Conservation (phyloP, 2,888 invertebrate species). For the Exocentrus adspersus region DNA sequence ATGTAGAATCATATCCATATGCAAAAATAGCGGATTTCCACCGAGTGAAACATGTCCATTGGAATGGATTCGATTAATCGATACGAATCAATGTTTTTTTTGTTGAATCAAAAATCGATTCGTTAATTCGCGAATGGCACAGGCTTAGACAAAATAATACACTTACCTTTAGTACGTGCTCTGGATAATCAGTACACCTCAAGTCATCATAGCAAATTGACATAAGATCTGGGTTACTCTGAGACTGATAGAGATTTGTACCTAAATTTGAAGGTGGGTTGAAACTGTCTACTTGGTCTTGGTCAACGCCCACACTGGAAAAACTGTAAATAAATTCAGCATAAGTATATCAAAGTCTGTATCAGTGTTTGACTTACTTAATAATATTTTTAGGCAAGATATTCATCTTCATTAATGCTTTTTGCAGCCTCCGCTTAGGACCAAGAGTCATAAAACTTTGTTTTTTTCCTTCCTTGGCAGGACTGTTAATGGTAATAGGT, state of each 20-base stretch:
- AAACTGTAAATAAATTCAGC: constrained; percentile 22
- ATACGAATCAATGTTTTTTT: too few species aligned
- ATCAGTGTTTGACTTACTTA: constrained; percentile 52
- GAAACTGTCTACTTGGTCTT: constrained; percentile 73
- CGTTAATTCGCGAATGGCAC: too few species aligned
- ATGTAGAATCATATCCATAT: too few species aligned
- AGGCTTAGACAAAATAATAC: too few species aligned
- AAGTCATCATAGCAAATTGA: constrained; percentile 84
- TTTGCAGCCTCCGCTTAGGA: constrained; percentile 84
- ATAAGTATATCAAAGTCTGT: background rate
- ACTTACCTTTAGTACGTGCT: constrained; percentile 89
- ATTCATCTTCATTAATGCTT: constrained; percentile 89
- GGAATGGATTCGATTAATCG: too few species aligned
- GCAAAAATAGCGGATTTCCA: too few species aligned
- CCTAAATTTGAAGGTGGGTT: constrained; percentile 65
- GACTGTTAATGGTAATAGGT: constrained; percentile 70
- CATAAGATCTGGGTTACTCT: constrained; percentile 89
- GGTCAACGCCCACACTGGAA: constrained; percentile 64
- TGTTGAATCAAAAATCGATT: too few species aligned
- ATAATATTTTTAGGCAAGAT: constrained; percentile 86
- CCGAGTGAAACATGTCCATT: too few species aligned
- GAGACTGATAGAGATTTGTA: constrained; percentile 82
- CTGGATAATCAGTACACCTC: constrained; percentile 86
- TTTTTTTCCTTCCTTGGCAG: constrained; percentile 70
- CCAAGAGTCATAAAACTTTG: constrained; percentile 89